These are phyloP conservation scores for Slavum lentiscoides DNA, from an alignment of 2,888 invertebrate species.

Conservation along the genomic window DNA sequence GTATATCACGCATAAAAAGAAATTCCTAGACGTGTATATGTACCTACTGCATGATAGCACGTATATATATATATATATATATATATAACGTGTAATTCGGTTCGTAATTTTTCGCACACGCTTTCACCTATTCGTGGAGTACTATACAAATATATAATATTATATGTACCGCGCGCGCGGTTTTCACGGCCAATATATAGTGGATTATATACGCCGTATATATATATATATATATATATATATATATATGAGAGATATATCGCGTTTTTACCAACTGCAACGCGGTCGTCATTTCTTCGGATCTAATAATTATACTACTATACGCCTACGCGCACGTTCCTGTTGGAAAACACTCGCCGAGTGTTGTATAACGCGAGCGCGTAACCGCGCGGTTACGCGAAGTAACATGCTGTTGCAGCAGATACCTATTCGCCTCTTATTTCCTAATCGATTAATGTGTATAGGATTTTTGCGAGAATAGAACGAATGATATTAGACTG, in stretches of 20 bases:
- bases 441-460: constrained; percentile 39
- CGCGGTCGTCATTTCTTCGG: neutral
- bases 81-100: neutral
- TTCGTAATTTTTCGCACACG: constrained; percentile 42
- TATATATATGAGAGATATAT: no score
- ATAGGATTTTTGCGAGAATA: neutral
- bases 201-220: no score
- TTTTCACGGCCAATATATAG: constrained; percentile 42
- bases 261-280: no score
- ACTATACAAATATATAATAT: no score
- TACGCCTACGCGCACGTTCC: constrained; percentile 36
- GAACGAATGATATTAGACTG: neutral
- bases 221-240: no score
- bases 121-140: constrained; percentile 35
- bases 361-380: constrained; percentile 29
- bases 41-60: neutral
- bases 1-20: neutral
- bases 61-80: no score
- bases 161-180: neutral
- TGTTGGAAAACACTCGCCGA: neutral
- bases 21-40: constrained; percentile 18
- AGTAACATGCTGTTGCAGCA: no score
- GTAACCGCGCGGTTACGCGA: constrained; percentile 7
- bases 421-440: no score
- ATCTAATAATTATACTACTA: constrained; percentile 13